Conservation (phyloP, 2,888 invertebrate species). For the Thelaira solivaga region DNA sequence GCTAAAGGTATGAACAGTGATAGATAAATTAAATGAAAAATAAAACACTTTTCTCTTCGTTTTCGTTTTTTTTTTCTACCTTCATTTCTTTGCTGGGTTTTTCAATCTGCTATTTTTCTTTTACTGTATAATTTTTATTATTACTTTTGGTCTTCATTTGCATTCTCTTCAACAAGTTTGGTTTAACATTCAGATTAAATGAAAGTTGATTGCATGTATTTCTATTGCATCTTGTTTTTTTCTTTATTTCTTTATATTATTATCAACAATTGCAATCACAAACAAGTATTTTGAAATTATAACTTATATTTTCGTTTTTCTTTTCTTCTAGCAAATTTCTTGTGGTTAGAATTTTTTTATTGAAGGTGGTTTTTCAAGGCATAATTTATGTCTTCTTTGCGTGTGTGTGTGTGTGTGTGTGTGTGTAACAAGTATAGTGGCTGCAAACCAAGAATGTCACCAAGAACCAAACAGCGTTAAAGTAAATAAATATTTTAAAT, state of each 20-base stretch:
- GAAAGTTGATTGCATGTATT: constrained; percentile 12
- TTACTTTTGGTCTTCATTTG: constrained; percentile 12
- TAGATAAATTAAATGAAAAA: background rate
- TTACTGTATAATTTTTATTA: background rate
- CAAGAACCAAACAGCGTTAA: too few relatives aligned
- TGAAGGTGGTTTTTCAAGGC: too few relatives aligned
- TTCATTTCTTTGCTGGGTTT: background rate
- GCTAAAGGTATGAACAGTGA: background rate
- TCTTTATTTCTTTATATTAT: background rate
- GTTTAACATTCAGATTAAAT: background rate
- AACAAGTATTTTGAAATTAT: background rate
- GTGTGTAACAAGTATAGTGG: too few relatives aligned
- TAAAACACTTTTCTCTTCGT: background rate
- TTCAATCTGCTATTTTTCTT: background rate
- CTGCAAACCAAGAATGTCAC: too few relatives aligned
- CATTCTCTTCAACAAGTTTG: constrained; percentile 22
- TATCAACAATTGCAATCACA: background rate
- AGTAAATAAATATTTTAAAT: background rate
- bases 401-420: too few relatives aligned
- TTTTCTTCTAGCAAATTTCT: background rate
- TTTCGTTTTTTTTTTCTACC: constrained; percentile 5
- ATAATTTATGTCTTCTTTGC: too few relatives aligned
- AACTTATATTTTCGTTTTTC: too few relatives aligned
- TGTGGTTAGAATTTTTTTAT: too few relatives aligned
- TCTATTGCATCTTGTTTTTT: background rate